Evolutionary conservation across 2,797 vertebrate genomes (phyloP), one percentile per base, ranked within the genome.

Genomic region (Phyllotis vaccarum): DNA sequence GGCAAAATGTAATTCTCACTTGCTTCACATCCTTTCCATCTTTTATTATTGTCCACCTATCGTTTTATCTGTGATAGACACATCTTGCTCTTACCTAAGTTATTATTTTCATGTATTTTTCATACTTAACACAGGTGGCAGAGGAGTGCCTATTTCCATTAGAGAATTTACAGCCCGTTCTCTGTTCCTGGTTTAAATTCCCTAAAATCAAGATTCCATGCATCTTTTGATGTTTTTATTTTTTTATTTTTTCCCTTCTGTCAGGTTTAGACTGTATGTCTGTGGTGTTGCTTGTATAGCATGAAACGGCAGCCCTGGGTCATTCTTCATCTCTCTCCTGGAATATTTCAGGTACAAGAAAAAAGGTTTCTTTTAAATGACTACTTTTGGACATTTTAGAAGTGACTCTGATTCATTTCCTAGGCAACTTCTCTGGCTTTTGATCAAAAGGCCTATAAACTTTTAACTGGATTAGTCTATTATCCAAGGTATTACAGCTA

Each of bases 401-500:
- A 96, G 86, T 46, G 13, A 60, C 43, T 91, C 96, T 74, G 87
- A 91, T 95, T 91, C 85, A 90, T 94, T 96, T 97, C 86, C 93
- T 89, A 62, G 90, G 82, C 88, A 95, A 91, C 74, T 76, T 96
- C 87, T 62, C 91, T 93, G 90, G 93, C 86, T 90, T 40, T 52
- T 79, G 91, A 98, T 97, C 95, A 98, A 97, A 98, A 95, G 82
- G 80, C 60, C 96, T 96, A 82, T 92, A 97, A 95, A 96, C 86
- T 87, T 19, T 5, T 81, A 97, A 96, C 94, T 95, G 96, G 91
- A 94, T 98, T 96, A 96, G 93, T 91, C 89, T 98, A 91, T 92
- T 96, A 96, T 91, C 87, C 86, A 85, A 96, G 70, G 93, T 81
- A 89, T 93, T 92, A 86, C 37, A 92, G 92, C 89, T 97, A 97